A percentile compares a stretch with the other conserved stretches of the same genome.
Conservation (phyloP, 2,888 invertebrate genomes). For the Spodoptera exigua region DNA sequence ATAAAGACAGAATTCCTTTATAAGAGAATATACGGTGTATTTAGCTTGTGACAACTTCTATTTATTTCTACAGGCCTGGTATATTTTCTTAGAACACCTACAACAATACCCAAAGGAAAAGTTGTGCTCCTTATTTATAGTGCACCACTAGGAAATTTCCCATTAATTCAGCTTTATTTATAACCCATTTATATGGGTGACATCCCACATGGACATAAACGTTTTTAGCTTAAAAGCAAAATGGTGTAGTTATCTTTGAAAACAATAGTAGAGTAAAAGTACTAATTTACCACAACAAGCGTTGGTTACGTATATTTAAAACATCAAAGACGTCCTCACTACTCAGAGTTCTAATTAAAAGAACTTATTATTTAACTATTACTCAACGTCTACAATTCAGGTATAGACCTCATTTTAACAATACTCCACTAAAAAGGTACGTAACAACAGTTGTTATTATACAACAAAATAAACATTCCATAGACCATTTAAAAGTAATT, state of each 20-base stretch:
- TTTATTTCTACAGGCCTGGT: not conserved
- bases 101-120: slow-evolving; percentile 9
- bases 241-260: no score
- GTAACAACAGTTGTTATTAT: not conserved
- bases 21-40: no score
- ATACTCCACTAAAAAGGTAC: no score
- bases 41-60: not conserved
- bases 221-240: not conserved
- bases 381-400: no score
- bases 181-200: slow-evolving; percentile 1
- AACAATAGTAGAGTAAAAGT: no score
- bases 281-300: no score
- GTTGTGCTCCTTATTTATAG: slow-evolving; percentile 1
- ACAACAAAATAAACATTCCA: not conserved
- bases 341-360: no score
- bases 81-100: slow-evolving; percentile 1
- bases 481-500: not conserved
- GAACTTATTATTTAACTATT: no score
- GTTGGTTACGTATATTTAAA: no score
- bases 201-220: slow-evolving; percentile 1
- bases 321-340: no score
- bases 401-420: no score
- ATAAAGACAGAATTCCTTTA: no score
- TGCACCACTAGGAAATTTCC: not conserved
- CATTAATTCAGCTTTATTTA: slow-evolving; percentile 23